Evolutionary conservation across 2,113 vertebrate genomes (phyloP).

Genomic region (Amblyornis subalaris): DNA sequence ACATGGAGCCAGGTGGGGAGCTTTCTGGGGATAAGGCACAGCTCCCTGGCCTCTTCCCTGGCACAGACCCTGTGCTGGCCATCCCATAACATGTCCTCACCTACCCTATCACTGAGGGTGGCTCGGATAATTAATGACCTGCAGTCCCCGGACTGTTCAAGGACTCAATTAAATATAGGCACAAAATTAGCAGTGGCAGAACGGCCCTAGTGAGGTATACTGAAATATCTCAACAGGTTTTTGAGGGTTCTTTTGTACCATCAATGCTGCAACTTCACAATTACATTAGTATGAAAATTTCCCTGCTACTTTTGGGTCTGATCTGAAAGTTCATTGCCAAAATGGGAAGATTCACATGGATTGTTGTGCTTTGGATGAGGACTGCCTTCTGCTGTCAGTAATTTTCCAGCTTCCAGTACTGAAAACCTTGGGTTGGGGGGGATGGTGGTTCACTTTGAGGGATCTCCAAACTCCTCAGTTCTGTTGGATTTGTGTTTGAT

Average conservation of each 20-base stretch:
- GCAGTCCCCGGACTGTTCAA: background rate
- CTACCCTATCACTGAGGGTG: accelerated
- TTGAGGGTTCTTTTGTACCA: background rate
- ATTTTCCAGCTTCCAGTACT: background rate
- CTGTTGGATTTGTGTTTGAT: background rate
- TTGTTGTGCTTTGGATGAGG: background rate
- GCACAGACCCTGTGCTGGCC: accelerated
- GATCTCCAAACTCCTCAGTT: background rate
- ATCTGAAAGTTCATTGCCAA: background rate
- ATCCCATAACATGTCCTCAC: accelerated
- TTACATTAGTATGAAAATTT: background rate
- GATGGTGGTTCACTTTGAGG: background rate
- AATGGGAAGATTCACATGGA: background rate
- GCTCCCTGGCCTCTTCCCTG: background rate
- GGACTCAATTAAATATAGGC: background rate
- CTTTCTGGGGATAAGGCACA: background rate
- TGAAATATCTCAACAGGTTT: background rate
- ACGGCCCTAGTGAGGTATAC: background rate
- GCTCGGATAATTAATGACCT: background rate
- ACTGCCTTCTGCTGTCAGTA: background rate
- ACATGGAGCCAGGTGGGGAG: background rate
- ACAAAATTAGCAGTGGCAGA: background rate
- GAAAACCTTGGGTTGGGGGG: background rate
- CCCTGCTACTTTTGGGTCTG: background rate
- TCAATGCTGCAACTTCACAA: background rate